Conservation (phyloP, 1,140 invertebrate species). For the Heliconius eleuchia region DNA sequence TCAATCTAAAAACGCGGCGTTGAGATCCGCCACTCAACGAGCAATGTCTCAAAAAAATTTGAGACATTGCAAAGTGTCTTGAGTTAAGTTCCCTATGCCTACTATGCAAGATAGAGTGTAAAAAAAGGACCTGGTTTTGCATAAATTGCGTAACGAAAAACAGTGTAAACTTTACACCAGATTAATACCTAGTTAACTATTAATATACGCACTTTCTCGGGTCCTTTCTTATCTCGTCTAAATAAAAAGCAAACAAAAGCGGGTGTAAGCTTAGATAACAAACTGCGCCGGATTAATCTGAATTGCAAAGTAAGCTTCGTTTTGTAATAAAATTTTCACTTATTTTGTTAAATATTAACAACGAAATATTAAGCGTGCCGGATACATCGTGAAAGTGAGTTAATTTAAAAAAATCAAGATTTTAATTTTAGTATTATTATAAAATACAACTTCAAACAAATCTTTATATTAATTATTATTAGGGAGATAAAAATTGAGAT, state of each 20-base stretch:
- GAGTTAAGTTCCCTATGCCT: too few relatives aligned
- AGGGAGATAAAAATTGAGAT: too few relatives aligned
- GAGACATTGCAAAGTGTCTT: too few relatives aligned
- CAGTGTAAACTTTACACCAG: neutral
- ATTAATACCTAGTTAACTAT: neutral
- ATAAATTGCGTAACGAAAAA: neutral
- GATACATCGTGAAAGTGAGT: too few relatives aligned
- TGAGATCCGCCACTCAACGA: too few relatives aligned
- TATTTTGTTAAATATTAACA: conserved; percentile 17
- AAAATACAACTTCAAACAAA: too few relatives aligned
- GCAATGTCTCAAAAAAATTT: too few relatives aligned
- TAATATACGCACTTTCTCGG: conserved; percentile 9
- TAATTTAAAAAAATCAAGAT: too few relatives aligned
- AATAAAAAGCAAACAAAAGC: conserved; percentile 26
- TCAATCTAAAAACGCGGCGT: too few relatives aligned
- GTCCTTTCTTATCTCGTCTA: neutral
- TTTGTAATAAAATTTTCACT: conserved; percentile 23
- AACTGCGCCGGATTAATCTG: conserved; percentile 26
- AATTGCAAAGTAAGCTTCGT: conserved; percentile 21
- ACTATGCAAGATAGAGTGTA: neutral
- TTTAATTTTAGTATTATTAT: too few relatives aligned
- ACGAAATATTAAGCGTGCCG: neutral
- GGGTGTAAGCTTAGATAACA: conserved; percentile 25
- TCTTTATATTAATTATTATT: too few relatives aligned
- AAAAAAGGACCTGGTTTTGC: neutral